A percentile compares a stretch with the other conserved stretches of the same genome.
Evolutionary conservation across 2,113 vertebrate genomes (phyloP).

Genomic region (Perca schrenkii): DNA sequence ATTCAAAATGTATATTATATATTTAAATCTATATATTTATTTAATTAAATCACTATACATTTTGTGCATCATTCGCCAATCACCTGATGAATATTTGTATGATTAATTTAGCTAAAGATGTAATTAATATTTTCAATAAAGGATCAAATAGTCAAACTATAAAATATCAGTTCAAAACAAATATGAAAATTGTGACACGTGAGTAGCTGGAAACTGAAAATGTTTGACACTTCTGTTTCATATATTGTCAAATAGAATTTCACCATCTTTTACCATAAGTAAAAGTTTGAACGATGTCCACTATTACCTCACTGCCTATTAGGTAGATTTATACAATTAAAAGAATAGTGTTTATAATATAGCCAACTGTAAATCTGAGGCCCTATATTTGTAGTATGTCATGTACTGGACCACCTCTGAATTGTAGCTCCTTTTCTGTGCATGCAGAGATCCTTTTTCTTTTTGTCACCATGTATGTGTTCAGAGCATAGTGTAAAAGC

Average conservation of each 20-base stretch:
- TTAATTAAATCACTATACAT: neutral
- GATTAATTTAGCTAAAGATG: no score
- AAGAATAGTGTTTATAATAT: neutral
- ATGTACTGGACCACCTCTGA: neutral
- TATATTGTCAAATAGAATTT: neutral
- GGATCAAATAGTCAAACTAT: neutral
- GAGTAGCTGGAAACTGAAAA: neutral
- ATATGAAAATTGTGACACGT: neutral
- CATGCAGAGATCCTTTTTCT: neutral
- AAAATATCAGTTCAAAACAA: neutral
- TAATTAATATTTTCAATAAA: neutral
- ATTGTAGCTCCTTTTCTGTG: neutral
- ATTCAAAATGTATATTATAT: neutral
- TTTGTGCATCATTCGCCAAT: no score
- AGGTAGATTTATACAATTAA: neutral
- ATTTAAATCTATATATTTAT: neutral
- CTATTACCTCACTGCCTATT: neutral
- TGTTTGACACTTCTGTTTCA: neutral
- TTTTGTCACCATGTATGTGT: slow-evolving; percentile 19
- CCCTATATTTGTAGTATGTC: neutral
- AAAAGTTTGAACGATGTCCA: neutral
- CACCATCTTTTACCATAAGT: neutral
- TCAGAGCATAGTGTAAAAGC: slow-evolving; percentile 27
- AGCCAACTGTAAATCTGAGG: neutral
- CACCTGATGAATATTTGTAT: no score